Conservation (phyloP, 2,797 vertebrate species). For the Heterohyrax brucei region DNA sequence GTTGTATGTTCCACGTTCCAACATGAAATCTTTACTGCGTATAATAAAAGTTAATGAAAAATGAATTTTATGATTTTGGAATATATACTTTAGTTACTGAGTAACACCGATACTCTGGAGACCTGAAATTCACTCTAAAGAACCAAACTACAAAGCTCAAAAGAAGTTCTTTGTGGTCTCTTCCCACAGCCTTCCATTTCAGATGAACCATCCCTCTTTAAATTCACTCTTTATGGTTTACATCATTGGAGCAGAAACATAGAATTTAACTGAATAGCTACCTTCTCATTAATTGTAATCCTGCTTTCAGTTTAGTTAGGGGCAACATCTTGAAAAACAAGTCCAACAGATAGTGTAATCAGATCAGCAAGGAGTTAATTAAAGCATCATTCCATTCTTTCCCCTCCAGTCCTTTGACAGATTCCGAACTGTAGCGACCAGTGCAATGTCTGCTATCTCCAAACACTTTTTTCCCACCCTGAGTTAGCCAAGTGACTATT, state of each 20-base stretch:
- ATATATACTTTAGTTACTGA: conserved; percentile 17
- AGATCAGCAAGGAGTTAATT: conserved; percentile 55
- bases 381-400: conserved; percentile 43
- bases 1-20: not conserved
- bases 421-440: not conserved
- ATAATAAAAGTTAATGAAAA: not conserved
- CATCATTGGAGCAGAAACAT: not conserved
- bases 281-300: not conserved
- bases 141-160: not conserved
- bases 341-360: conserved; percentile 24
- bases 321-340: conserved; percentile 12
- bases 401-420: conserved; percentile 36
- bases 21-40: not conserved
- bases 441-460: not conserved
- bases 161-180: not conserved
- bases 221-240: not conserved
- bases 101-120: not conserved
- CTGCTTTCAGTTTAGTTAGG: not conserved
- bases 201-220: not conserved
- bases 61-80: not conserved
- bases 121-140: not conserved
- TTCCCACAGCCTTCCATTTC: not conserved
- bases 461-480: not conserved
- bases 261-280: not conserved
- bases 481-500: not conserved